Evolutionary conservation across 2,113 vertebrate genomes (phyloP), one percentile per base, ranked within the genome.

Genomic region (Nycticorax nycticorax): DNA sequence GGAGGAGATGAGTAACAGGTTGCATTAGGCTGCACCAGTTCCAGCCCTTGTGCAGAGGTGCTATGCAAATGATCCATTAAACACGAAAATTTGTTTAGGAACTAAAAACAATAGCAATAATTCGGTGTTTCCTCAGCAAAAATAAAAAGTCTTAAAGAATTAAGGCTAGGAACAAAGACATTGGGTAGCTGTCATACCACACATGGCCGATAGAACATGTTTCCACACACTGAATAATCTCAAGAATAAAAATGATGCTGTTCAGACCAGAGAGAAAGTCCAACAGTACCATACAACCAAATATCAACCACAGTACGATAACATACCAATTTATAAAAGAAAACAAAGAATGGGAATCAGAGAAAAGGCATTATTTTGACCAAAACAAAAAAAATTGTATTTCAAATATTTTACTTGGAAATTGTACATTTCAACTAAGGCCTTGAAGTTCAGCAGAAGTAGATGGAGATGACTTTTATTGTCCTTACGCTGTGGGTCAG

Each of bases 191-290:
- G 81, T 32, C 20, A 4, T 53, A 66, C 8, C 52, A 30, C 33
- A 63, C 2, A 2, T 24, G 10, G 72, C 37, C 4, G 5, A 37
- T 6, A 72, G 55, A 55, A 63, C 32, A 13, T 7, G 6, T 27
- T 45, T 73, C 41, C 66, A 27, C 30, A 39, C 35, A 55, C 9
- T 18, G 39, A 63, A 63, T 45, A 32, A 79, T 28, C 35, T 23
- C 17, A 8, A 45, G 27, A 55, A 59, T 21, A 22, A 52, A 62
- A 37, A 28, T 2, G 5, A 75, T 1, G 1, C 20, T 1, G 1
- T 21, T 28, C 26, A 79, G 45, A 32, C 9, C 37, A 57, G 24
- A 56, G 12, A 63, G 33, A 21, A 82, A 79, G 39, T 3, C 3
- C 27, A 55, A 32, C 12, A n/a, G 23, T 48, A 32, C 6, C 24